Conservation (phyloP, 2,797 vertebrate genomes). For the Pseudochaenichthys georgianus region DNA sequence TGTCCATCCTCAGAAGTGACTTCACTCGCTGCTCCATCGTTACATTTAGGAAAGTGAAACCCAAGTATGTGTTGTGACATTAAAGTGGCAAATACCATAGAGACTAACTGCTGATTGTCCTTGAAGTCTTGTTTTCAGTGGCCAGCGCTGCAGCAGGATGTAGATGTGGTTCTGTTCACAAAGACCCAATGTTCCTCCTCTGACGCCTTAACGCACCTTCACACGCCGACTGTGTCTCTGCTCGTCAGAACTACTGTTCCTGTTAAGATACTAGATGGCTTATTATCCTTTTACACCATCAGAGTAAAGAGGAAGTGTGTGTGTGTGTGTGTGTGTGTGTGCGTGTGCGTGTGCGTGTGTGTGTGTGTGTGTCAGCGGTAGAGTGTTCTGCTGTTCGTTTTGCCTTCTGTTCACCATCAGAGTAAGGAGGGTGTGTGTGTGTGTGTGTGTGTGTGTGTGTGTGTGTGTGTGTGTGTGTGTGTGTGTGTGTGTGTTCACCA, state of each 20-base stretch:
- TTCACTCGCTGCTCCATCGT: no score
- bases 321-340: constrained; percentile 70
- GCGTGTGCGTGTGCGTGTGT: constrained; percentile 64
- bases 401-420: constrained; percentile 59
- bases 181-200: constrained; percentile 68
- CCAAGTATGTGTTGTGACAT: background rate
- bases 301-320: constrained; percentile 48
- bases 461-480: no score
- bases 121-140: constrained; percentile 5
- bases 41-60: no score
- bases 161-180: constrained; percentile 71
- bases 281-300: no score
- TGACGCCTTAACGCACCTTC: constrained; percentile 80
- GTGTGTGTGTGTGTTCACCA: constrained; percentile 69
- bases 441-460: no score
- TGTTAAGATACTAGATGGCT: no score
- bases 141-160: constrained; percentile 22
- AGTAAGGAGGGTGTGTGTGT: no score
- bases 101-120: background rate
- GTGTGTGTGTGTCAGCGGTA: no score
- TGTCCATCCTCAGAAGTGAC: no score
- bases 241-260: constrained; percentile 49
- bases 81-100: background rate
- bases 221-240: constrained; percentile 41
- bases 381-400: constrained; percentile 66